Evolutionary conservation across 2,113 vertebrate genomes (phyloP).

Genomic region (Danio rerio): DNA sequence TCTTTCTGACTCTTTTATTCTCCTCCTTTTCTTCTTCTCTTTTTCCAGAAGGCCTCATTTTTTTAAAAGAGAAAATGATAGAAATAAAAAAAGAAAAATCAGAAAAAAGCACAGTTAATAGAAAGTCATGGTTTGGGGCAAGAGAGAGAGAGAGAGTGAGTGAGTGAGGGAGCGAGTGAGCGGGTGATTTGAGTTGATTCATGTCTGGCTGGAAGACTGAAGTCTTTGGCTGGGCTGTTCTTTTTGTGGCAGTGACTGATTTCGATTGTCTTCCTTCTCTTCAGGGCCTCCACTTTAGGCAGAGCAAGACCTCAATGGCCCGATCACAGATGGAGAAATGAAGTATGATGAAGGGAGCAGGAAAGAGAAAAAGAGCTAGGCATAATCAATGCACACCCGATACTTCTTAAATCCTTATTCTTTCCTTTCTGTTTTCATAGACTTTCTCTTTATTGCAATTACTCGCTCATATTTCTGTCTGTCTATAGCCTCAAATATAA

Average conservation of each 20-base stretch:
- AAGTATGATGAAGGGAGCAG: conserved; percentile 35
- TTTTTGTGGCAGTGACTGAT: conserved; percentile 49
- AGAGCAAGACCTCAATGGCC: conserved; percentile 36
- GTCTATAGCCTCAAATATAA: too few relatives aligned
- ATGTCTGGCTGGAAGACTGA: conserved; percentile 39
- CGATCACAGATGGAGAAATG: conserved; percentile 34
- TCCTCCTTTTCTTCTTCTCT: background rate
- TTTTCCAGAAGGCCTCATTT: background rate
- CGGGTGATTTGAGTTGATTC: conserved; percentile 56
- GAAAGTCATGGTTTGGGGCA: conserved; percentile 33
- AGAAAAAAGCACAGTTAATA: conserved; percentile 18
- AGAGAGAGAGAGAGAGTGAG: conserved; percentile 29
- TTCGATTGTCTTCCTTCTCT: conserved; percentile 46
- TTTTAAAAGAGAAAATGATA: conserved; percentile 3
- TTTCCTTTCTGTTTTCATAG: background rate
- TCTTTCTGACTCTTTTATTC: background rate
- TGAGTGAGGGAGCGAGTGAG: background rate
- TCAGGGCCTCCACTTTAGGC: conserved; percentile 45
- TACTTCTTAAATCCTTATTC: background rate
- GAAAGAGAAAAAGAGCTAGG: conserved; percentile 4
- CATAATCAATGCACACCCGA: background rate
- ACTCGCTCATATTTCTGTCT: background rate
- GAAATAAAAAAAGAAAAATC: background rate
- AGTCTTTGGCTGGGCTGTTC: conserved; percentile 43
- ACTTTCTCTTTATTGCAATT: background rate